A percentile compares a stretch with the other conserved stretches of the same genome.
These are phyloP conservation scores for Falco concolor DNA, from an alignment of 2,797 vertebrate genomes.

Conservation along the genomic window DNA sequence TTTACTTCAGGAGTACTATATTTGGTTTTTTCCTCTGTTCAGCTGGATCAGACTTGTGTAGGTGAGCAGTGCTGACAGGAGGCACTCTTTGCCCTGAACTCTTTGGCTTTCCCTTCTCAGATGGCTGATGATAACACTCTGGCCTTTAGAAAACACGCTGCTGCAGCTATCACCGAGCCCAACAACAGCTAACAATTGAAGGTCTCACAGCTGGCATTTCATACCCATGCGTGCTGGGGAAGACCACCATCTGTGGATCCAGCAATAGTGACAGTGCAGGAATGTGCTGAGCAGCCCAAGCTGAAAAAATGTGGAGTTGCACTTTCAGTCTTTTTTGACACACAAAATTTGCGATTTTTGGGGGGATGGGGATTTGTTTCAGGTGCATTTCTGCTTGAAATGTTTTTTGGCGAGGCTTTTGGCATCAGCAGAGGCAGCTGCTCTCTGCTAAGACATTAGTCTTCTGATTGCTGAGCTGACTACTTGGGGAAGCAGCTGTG, in stretches of 20 bases:
- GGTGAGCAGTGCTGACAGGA: background rate
- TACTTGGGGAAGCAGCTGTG: background rate
- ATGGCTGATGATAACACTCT: background rate
- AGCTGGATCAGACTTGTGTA: background rate
- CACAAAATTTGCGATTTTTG: background rate
- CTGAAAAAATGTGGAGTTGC: background rate
- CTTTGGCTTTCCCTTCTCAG: background rate
- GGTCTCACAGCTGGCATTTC: conserved; percentile 21
- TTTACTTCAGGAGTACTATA: background rate
- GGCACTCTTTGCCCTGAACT: background rate
- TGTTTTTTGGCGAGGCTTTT: background rate
- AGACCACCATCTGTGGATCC: conserved; percentile 23
- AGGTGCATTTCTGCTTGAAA: background rate
- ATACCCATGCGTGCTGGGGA: background rate
- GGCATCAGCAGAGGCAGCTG: background rate
- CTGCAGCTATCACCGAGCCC: background rate
- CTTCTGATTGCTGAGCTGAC: background rate
- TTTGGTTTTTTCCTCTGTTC: background rate
- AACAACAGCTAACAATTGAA: background rate
- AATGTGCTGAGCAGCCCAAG: background rate
- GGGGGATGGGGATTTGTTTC: background rate
- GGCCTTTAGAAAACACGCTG: background rate
- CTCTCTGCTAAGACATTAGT: background rate
- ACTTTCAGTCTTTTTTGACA: background rate
- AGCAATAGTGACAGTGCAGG: background rate